Percentiles rank a stretch among this genome's conserved stretches.
Evolutionary conservation across 2,797 vertebrate genomes (phyloP).

Genomic region (Gallirallus australis): DNA sequence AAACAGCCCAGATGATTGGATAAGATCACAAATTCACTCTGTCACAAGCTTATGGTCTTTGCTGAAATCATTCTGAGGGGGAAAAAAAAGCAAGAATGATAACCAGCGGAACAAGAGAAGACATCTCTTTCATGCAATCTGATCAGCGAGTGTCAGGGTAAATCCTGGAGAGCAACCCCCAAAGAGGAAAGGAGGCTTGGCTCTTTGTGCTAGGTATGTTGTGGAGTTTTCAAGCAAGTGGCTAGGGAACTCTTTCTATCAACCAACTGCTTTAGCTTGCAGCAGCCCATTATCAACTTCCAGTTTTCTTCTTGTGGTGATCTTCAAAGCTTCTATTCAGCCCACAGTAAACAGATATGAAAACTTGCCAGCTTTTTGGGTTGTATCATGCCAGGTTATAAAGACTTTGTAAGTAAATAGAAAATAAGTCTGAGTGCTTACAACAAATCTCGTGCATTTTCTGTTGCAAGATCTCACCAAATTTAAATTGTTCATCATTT

Average conservation of each 20-base stretch:
- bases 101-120: conserved; percentile 73
- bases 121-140: conserved; percentile 67
- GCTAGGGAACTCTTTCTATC: not conserved
- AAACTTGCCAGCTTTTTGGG: not conserved
- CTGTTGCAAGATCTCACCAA: not conserved
- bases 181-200: not conserved
- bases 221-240: conserved; percentile 29
- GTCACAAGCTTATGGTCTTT: conserved; percentile 81
- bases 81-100: conserved; percentile 75
- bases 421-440: not conserved
- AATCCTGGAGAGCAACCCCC: conserved; percentile 57
- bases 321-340: not conserved
- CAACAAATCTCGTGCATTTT: not conserved
- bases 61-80: conserved; percentile 69
- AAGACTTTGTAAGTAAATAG: conserved; percentile 12
- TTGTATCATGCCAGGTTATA: not conserved
- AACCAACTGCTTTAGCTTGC: not conserved
- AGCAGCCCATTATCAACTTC: not conserved
- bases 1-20: conserved; percentile 83
- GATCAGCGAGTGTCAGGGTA: conserved; percentile 67
- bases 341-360: not conserved
- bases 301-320: not conserved
- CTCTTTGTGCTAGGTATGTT: not conserved
- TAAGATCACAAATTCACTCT: conserved; percentile 83
- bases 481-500: not conserved